A percentile compares a stretch with the other conserved stretches of the same genome.
phyloP scores from a whole-genome alignment of 2,113 vertebrate genomes.

The Entosphenus tridentatus region DNA sequence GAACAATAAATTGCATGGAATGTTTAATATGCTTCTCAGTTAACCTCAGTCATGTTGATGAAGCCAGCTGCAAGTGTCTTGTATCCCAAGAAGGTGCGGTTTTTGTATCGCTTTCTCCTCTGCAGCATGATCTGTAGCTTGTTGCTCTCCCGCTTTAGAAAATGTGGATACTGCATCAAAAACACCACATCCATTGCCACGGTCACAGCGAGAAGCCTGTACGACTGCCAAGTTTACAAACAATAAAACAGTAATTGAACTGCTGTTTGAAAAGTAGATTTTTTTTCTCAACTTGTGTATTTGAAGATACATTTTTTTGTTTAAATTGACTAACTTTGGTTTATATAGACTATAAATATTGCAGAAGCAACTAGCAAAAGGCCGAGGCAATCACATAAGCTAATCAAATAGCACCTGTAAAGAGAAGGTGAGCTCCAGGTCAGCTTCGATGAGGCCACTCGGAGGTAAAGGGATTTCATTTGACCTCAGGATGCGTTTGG shows the following conservation, averaged over 20 bases:
- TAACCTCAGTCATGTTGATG: conserved; percentile 80
- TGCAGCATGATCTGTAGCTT: conserved; percentile 76
- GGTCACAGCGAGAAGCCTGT: too few species aligned
- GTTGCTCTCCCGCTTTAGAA: conserved; percentile 67
- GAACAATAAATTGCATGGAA: neutral
- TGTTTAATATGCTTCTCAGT: neutral
- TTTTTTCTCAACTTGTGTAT: too few species aligned
- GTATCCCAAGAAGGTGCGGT: conserved; percentile 70
- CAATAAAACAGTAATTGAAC: too few species aligned
- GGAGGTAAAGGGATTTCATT: conserved; percentile 59
- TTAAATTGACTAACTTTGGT: too few species aligned
- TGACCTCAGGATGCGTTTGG: conserved; percentile 63
- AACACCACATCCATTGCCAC: too few species aligned
- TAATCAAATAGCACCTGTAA: conserved; percentile 32
- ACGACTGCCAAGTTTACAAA: too few species aligned
- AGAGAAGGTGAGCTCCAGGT: conserved; percentile 64
- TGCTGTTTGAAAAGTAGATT: too few species aligned
- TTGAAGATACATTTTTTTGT: too few species aligned
- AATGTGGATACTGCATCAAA: conserved; percentile 46
- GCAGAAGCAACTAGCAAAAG: too few species aligned
- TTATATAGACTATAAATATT: too few species aligned
- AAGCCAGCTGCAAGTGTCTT: conserved; percentile 60
- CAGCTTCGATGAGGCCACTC: conserved; percentile 49
- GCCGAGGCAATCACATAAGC: too few species aligned
- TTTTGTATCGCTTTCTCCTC: conserved; percentile 60